phyloP scores from a whole-genome alignment of 2,888 invertebrate genomes.

The Cheilosia vulpina region DNA sequence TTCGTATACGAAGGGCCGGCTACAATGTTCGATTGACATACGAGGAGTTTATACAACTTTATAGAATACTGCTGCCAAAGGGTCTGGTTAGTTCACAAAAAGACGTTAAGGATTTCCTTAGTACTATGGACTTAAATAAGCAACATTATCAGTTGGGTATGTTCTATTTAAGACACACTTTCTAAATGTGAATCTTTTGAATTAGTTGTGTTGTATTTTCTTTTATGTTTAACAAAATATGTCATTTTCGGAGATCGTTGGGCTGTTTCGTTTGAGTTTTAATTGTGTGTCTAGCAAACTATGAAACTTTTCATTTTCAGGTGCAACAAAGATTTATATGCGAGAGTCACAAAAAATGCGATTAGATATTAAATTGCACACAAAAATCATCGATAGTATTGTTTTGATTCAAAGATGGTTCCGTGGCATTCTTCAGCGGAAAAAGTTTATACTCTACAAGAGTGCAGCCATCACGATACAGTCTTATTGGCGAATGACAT shows the following conservation, averaged over 20 bases:
- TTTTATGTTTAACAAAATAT: neutral
- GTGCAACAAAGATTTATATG: conserved; percentile 95
- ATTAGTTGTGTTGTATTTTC: neutral
- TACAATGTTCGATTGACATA: conserved; percentile 97
- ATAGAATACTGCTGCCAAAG: conserved; percentile 94
- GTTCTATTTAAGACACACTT: conserved; percentile 46
- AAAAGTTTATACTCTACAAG: conserved; percentile 90
- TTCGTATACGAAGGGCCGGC: conserved; percentile 96
- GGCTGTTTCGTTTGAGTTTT: no score
- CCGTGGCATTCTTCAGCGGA: conserved; percentile 90
- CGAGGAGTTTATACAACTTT: conserved; percentile 96
- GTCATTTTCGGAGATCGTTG: no score
- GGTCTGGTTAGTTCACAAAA: conserved; percentile 93
- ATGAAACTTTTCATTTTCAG: conserved; percentile 82
- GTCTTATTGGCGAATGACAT: conserved; percentile 87
- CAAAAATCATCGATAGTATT: conserved; percentile 96
- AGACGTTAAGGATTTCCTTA: conserved; percentile 93
- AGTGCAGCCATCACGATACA: conserved; percentile 91
- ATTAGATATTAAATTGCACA: conserved; percentile 95
- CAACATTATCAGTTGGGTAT: conserved; percentile 95
- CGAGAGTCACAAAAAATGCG: conserved; percentile 97
- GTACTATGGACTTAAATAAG: conserved; percentile 92
- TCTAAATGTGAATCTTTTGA: no score
- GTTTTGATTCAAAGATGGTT: conserved; percentile 96
- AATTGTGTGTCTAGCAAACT: no score